Percentiles rank a stretch among this genome's conserved stretches.
Evolutionary conservation across 2,888 invertebrate species (phyloP).

Genomic region (Plemyria rubiginata): DNA sequence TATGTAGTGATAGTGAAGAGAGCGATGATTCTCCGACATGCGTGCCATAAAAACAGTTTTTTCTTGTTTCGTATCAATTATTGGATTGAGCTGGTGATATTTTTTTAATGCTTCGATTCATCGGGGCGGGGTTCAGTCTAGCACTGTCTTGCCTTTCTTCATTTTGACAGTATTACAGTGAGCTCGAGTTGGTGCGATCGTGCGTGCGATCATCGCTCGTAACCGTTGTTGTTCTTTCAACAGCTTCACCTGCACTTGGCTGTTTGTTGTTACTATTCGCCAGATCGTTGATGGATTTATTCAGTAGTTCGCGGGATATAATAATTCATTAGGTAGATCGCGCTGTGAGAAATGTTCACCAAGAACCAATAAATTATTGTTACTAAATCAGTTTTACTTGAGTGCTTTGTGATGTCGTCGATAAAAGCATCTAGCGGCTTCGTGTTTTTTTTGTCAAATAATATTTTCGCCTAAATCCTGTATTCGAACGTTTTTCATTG

Average conservation of each 20-base stretch:
- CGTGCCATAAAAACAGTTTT: background rate
- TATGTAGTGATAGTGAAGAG: background rate
- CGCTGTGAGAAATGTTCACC: background rate
- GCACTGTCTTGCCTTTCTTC: constrained; percentile 44
- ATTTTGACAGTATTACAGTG: constrained; percentile 57
- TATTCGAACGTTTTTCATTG: background rate
- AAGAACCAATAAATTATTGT: background rate
- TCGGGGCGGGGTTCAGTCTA: constrained; percentile 8
- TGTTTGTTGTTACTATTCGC: constrained; percentile 20
- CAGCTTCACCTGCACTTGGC: constrained; percentile 12
- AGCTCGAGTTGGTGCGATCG: constrained; percentile 60
- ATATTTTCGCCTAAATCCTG: background rate
- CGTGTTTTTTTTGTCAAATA: background rate
- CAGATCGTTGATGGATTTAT: constrained; percentile 4
- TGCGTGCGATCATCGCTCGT: constrained; percentile 52
- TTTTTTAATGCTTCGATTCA: constrained; percentile 7
- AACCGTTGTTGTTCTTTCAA: constrained; percentile 27
- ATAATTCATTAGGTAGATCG: background rate
- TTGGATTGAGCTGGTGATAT: background rate
- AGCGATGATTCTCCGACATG: too few species aligned
- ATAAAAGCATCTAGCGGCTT: background rate
- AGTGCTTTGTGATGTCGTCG: background rate
- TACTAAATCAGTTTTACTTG: background rate
- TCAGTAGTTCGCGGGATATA: constrained; percentile 3
- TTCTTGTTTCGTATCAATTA: constrained; percentile 1